Evolutionary conservation across 2,888 invertebrate genomes (phyloP).

Genomic region (Dorcus parallelipipedus): DNA sequence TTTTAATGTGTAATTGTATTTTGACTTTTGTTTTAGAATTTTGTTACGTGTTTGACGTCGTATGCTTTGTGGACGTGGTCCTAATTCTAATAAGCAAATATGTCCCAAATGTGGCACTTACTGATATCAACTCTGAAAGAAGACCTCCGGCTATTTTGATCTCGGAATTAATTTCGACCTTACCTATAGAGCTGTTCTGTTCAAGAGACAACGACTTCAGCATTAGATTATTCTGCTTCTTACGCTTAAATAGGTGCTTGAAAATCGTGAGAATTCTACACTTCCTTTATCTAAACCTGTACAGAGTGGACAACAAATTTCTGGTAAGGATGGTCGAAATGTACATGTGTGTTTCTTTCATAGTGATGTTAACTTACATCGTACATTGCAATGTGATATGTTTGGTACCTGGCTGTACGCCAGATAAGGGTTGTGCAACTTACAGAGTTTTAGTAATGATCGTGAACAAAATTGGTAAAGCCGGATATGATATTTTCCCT

Average conservation of each 20-base stretch:
- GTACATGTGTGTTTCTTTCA: not conserved
- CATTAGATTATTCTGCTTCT: not conserved
- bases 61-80: conserved; percentile 16
- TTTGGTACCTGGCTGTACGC: not conserved
- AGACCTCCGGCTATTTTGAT: conserved; percentile 10
- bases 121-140: conserved; percentile 4
- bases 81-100: conserved; percentile 9
- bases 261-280: conserved; percentile 4
- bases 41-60: conserved; percentile 11
- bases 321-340: conserved; percentile 5
- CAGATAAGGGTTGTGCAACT: not conserved
- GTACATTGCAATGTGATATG: conserved; percentile 7
- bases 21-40: conserved; percentile 9
- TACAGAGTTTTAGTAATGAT: not conserved
- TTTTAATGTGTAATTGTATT: not conserved
- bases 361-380: not conserved
- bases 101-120: conserved; percentile 1
- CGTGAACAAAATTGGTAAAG: not conserved
- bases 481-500: not conserved
- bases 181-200: conserved; percentile 13
- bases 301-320: not conserved
- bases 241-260: conserved; percentile 6
- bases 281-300: conserved; percentile 3
- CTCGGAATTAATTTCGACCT: conserved; percentile 16
- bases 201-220: not conserved